Percentiles rank a stretch among this genome's conserved stretches.
These are phyloP conservation scores for Chionoecetes opilio DNA, from an alignment of 1,140 invertebrate species.

Conservation along the genomic window DNA sequence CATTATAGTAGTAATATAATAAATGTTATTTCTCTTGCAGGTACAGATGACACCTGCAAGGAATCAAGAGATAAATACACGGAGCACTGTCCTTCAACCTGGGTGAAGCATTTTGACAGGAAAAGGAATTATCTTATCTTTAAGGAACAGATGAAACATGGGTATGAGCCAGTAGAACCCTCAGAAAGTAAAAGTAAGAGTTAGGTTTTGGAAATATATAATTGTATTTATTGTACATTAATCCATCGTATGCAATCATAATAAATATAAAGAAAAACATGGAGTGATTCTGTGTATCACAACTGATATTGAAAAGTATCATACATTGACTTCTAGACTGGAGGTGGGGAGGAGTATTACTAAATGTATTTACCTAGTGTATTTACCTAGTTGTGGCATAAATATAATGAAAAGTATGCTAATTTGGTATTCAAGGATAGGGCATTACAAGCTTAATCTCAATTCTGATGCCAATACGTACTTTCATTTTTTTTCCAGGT, in stretches of 20 bases:
- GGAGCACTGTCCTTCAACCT: constrained; percentile 49
- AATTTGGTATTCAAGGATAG: too few species aligned
- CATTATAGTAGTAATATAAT: too few species aligned
- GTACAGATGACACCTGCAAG: constrained; percentile 55
- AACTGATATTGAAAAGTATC: too few species aligned
- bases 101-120: constrained; percentile 70
- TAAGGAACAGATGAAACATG: constrained; percentile 61
- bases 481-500: too few species aligned
- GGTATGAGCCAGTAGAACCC: constrained; percentile 61
- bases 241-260: background rate
- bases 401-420: too few species aligned
- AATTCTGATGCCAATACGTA: too few species aligned
- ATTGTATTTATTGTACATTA: background rate
- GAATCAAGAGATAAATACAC: constrained; percentile 44
- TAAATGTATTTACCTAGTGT: too few species aligned
- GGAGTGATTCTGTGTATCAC: background rate
- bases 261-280: background rate
- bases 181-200: background rate
- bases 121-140: constrained; percentile 48
- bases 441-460: too few species aligned
- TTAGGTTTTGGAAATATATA: background rate
- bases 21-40: constrained; percentile 34
- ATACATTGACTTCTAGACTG: too few species aligned
- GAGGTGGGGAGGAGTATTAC: too few species aligned
- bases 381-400: too few species aligned